A percentile compares a stretch with the other conserved stretches of the same genome.
These are phyloP conservation scores for Hyles lineata DNA, from an alignment of 2,888 invertebrate genomes.

Conservation along the genomic window DNA sequence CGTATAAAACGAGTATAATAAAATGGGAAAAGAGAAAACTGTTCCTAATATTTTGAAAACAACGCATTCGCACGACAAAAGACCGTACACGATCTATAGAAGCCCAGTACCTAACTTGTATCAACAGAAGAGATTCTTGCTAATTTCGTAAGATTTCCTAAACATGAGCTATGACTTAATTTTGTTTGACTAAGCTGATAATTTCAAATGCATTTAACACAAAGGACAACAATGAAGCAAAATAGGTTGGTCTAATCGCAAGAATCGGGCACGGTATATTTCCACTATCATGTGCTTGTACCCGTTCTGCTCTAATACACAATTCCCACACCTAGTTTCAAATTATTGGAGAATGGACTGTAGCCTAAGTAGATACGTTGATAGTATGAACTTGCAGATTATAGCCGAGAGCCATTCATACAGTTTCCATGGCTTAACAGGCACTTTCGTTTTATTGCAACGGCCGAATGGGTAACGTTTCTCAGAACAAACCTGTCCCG, in stretches of 20 bases:
- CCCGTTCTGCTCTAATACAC: neutral
- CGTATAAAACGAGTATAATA: too few species aligned
- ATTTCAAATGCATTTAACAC: neutral
- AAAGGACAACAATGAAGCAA: too few species aligned
- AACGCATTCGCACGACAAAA: too few species aligned
- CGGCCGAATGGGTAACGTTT: neutral
- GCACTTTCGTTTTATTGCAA: neutral
- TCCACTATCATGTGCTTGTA: too few species aligned
- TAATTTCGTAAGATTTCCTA: neutral
- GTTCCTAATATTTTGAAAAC: too few species aligned
- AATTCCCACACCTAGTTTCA: neutral
- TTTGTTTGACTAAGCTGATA: neutral
- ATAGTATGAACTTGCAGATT: neutral
- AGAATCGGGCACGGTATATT: too few species aligned
- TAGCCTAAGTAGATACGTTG: neutral
- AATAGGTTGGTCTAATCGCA: too few species aligned
- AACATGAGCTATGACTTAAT: neutral
- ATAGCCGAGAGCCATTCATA: neutral
- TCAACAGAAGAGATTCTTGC: too few species aligned
- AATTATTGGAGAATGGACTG: slow-evolving; percentile 1
- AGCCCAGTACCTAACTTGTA: too few species aligned
- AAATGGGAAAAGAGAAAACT: too few species aligned
- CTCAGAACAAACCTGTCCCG: neutral
- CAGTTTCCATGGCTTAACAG: neutral
- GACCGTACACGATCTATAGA: too few species aligned